Evolutionary conservation across 2,113 vertebrate genomes (phyloP), one percentile per base, ranked within the genome.

Genomic region (Piaya cayana): DNA sequence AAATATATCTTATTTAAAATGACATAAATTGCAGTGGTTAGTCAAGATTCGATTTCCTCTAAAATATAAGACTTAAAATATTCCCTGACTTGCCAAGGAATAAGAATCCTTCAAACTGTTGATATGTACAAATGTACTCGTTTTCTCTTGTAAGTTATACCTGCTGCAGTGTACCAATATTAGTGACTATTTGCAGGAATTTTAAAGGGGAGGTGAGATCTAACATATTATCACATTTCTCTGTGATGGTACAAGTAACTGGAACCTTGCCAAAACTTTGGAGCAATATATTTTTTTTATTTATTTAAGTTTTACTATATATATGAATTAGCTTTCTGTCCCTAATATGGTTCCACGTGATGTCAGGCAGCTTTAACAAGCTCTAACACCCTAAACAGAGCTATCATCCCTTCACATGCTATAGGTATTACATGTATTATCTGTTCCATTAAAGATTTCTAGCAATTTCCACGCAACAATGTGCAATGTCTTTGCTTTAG

Each of bases 1-100:
- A 98, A 98, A 98, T 98, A 98, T 98, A 98, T 98, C 98, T 98
- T 98, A 98, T 98, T 98, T 98, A 98, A 98, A 98, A 98, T 98
- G 98, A 98, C 98, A 98, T 98, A 98, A 98, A 98, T 98, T 98
- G 97, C 97, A 97, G 97, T 98, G 97, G 97, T 98, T 98, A 98
- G 97, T 98, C 98, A 98, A 97, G 97, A 98, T 98, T 98, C 97
- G 96, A 98, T 98, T 98, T 98, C 97, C 97, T 98, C 96, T 98
- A 98, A 98, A 98, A 98, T 98, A 98, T 97, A 98, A 98, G 97
- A 97, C 97, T 97, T 98, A 98, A 98, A 98, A 98, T 98, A 98
- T 98, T 98, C 97, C 96, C 93, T 91, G 97, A 97, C 97, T 98
- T 98, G 97, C 97, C 96, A 97, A 95, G 97, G 96, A 97, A 97